A percentile compares a stretch with the other conserved stretches of the same genome.
Conservation (phyloP, 2,113 vertebrate species). For the Tinamus guttatus region DNA sequence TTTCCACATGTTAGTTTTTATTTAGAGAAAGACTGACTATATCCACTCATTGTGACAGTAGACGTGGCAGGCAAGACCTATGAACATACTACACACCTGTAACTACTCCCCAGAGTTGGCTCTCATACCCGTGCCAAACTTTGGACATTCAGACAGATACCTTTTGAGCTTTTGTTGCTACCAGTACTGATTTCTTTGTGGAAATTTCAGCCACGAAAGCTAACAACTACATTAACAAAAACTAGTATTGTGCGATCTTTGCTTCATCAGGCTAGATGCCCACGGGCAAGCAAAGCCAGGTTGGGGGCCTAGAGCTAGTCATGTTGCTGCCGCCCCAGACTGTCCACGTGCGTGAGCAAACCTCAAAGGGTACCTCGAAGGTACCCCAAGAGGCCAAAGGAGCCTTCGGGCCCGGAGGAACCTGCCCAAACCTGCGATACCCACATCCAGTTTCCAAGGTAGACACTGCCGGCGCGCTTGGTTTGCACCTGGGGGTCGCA, state of each 20-base stretch:
- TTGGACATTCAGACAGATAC: not conserved
- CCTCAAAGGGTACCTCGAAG: not conserved
- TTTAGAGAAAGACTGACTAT: not conserved
- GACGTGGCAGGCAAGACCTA: not conserved
- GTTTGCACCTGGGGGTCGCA: not conserved
- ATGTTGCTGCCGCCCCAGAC: not conserved
- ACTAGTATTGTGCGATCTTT: not conserved
- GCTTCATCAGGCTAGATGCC: not conserved
- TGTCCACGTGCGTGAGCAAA: not conserved
- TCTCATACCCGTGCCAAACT: not conserved
- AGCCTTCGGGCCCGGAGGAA: not conserved
- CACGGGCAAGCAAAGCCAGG: not conserved
- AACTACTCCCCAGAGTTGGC: not conserved
- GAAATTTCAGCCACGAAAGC: not conserved
- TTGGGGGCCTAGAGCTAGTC: not conserved
- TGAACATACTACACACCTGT: not conserved
- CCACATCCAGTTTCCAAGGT: not conserved
- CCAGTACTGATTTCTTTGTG: not conserved
- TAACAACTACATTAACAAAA: not conserved
- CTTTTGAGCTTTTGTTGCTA: not conserved
- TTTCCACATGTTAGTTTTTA: not conserved
- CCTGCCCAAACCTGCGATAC: not conserved
- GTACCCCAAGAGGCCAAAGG: not conserved
- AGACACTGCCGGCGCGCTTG: not conserved
- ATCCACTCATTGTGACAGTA: not conserved